Evolutionary conservation across 2,888 invertebrate genomes (phyloP).

Genomic region (Dryococelus australis): DNA sequence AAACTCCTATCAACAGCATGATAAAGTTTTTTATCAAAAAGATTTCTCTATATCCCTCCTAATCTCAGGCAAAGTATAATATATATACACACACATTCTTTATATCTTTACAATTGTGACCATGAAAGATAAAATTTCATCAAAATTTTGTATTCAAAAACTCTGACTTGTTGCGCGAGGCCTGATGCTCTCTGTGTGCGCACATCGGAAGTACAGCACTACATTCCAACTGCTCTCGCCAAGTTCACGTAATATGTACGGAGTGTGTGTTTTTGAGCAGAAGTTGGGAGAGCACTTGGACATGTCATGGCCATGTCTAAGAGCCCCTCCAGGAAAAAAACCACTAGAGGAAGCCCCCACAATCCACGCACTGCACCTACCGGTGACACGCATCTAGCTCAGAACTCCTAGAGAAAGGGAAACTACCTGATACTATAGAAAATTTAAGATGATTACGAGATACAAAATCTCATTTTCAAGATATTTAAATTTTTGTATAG

Average conservation of each 20-base stretch:
- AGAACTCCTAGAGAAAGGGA: slow-evolving; percentile 46
- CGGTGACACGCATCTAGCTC: slow-evolving; percentile 37
- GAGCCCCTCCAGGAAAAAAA: slow-evolving; percentile 17
- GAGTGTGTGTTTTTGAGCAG: slow-evolving; percentile 7
- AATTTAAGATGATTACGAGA: slow-evolving; percentile 47
- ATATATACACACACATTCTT: slow-evolving; percentile 48
- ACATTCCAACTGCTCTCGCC: slow-evolving; percentile 18
- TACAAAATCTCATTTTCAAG: slow-evolving; percentile 47
- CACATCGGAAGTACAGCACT: neutral
- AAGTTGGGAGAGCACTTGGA: slow-evolving; percentile 22
- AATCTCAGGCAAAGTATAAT: slow-evolving; percentile 51
- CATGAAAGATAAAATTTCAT: slow-evolving; percentile 50
- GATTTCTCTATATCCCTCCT: slow-evolving; percentile 50
- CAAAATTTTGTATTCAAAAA: slow-evolving; percentile 50
- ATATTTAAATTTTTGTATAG: slow-evolving; percentile 46
- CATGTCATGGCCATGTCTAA: neutral
- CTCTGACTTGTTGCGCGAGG: slow-evolving; percentile 47
- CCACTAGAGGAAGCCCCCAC: neutral
- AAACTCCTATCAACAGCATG: slow-evolving; percentile 51
- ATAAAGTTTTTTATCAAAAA: slow-evolving; percentile 50
- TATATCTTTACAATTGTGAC: slow-evolving; percentile 49
- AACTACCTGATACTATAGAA: slow-evolving; percentile 48
- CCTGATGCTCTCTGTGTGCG: slow-evolving; percentile 40
- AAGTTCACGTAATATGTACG: neutral
- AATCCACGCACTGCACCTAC: neutral